Base-by-base conservation (phyloP, 2,113 vertebrate species). In the Addax nasomaculatus region DNA sequence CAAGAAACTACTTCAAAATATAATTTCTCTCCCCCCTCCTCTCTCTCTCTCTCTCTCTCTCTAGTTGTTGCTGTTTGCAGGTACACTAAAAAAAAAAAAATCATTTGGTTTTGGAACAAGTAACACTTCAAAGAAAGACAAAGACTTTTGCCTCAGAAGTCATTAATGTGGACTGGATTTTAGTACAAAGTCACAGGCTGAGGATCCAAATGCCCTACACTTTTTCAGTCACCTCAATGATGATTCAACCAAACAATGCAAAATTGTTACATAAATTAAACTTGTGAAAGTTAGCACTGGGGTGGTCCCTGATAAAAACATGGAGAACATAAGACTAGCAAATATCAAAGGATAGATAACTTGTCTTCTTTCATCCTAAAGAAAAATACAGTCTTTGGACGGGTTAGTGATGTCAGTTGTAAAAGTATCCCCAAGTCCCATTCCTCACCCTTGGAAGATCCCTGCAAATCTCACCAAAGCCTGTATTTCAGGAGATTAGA, bases 1-100 rank as follows among this genome's bases (percentile, higher is more conserved):
- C 51, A 98, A 94, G 57, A 98, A 98, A 92, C 94, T 47, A 64
- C 89, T 96, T 93, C 49, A 89, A 92, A 83, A 97, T 89, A 19
- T 6, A 33, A 43, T 88, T 5, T n/a, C 15, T 45, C 2, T 2
- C 6, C 4, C 10, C 27, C 51, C 17, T 43, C 5, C 57, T 27
- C 57, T 23, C 58, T 67, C 29, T 47, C 3, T 39, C 67, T 27
- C 55, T 57, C 8, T 55, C 7, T 57, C 58, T 67, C 25, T 47
- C 85, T n/a, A 39, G 14, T 85, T 90, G 27, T 51, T 78, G 7
- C 45, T 97, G 30, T 64, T 29, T 83, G 29, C 64, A 92, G 78
- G 95, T 93, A 12, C 55, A 89, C 43, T 67, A 33, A 94, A 78
- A 98, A n/a, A 47, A 60, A 64, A 21, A 70, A 36, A 36, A 21